Percentiles rank a stretch among this genome's conserved stretches.
phyloP scores from a whole-genome alignment of 1,140 invertebrate species.

The Glossosoma conforme region DNA sequence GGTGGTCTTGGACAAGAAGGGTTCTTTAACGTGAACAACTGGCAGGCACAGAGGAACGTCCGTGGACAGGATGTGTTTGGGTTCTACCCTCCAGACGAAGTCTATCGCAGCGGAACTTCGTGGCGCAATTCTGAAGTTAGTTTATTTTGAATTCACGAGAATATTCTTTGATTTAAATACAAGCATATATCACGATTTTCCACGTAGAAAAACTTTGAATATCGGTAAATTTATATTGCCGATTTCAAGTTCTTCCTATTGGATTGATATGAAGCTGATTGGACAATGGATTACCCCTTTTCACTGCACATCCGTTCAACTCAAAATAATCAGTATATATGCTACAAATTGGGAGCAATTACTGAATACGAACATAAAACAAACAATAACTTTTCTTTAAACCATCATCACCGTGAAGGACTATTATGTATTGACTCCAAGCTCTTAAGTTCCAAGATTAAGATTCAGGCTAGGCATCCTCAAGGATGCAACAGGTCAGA shows the following conservation, averaged over 20 bases:
- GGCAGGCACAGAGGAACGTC: constrained; percentile 45
- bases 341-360: too few species aligned
- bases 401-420: too few species aligned
- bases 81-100: constrained; percentile 46
- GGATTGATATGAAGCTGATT: neutral
- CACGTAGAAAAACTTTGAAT: neutral
- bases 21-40: constrained; percentile 39
- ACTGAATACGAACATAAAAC: too few species aligned
- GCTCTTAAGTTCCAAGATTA: too few species aligned
- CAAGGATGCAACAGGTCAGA: too few species aligned
- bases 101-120: constrained; percentile 45
- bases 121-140: constrained; percentile 46
- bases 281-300: neutral
- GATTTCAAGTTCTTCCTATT: too few species aligned
- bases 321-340: neutral
- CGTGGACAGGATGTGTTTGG: constrained; percentile 42
- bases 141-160: neutral
- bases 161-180: neutral
- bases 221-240: neutral
- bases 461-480: too few species aligned
- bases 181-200: neutral
- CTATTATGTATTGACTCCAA: too few species aligned
- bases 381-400: too few species aligned
- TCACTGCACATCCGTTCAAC: neutral
- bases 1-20: constrained; percentile 45